These are phyloP conservation scores for Silurus asotus DNA, from an alignment of 2,113 vertebrate genomes.

Conservation along the genomic window DNA sequence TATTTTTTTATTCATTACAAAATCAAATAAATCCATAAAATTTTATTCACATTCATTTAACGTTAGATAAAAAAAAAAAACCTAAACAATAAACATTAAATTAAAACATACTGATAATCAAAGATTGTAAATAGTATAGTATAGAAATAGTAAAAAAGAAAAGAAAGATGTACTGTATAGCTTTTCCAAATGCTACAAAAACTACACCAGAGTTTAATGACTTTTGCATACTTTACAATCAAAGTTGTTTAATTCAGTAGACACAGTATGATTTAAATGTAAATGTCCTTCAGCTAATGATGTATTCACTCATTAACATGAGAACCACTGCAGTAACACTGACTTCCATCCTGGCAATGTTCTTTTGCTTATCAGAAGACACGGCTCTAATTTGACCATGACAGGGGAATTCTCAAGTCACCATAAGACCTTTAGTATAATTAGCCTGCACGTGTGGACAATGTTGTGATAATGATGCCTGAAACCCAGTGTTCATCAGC, in stretches of 20 bases:
- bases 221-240: constrained; percentile 17
- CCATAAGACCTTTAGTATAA: constrained; percentile 15
- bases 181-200: constrained; percentile 15
- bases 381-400: constrained; percentile 8
- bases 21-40: constrained; percentile 63
- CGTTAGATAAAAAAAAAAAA: constrained; percentile 37
- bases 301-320: constrained; percentile 11
- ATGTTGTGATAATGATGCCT: constrained; percentile 26
- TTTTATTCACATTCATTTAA: constrained; percentile 58
- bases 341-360: not conserved
- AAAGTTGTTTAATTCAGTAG: constrained; percentile 7
- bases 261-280: constrained; percentile 12
- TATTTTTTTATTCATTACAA: constrained; percentile 74
- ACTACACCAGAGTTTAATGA: constrained; percentile 10
- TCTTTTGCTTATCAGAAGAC: not conserved
- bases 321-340: not conserved
- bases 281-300: constrained; percentile 36
- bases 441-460: constrained; percentile 24
- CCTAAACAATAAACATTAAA: not conserved
- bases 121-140: not conserved
- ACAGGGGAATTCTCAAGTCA: constrained; percentile 28
- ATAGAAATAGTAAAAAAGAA: constrained; percentile 31
- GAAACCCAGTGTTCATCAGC: constrained; percentile 28
- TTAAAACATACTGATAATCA: constrained; percentile 42
- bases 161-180: constrained; percentile 16